These are phyloP conservation scores for Spongia lamella DNA, from an alignment of 37 sponge, comb jelly and placozoan species.

Conservation along the genomic window DNA sequence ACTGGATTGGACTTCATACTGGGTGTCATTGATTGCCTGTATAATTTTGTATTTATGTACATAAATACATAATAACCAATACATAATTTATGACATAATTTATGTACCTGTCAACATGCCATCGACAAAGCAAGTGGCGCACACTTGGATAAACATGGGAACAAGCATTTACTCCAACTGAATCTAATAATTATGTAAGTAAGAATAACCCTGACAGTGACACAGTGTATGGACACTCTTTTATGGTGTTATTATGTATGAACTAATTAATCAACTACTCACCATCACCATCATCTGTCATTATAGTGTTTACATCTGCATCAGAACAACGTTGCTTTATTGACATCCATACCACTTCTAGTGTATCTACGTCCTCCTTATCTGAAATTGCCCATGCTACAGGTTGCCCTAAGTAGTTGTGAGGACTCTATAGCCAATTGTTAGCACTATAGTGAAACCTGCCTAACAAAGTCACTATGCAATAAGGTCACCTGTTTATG, in stretches of 20 bases:
- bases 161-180: background rate
- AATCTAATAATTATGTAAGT: background rate
- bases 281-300: conserved; percentile 9
- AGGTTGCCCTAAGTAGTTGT: background rate
- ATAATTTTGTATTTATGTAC: background rate
- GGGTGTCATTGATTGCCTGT: background rate
- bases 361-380: background rate
- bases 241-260: too few species aligned
- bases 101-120: conserved; percentile 9
- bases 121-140: background rate
- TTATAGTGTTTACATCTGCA: background rate
- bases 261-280: background rate
- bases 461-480: background rate
- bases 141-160: background rate
- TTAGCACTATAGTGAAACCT: background rate
- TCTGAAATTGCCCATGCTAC: background rate
- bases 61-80: too few species aligned
- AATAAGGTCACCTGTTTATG: background rate
- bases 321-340: background rate
- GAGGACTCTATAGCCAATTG: background rate
- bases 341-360: background rate
- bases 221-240: too few species aligned
- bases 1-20: too few species aligned
- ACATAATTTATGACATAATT: too few species aligned
- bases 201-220: too few species aligned